Conservation (phyloP, 2,888 invertebrate genomes). For the Andrena fulva region DNA sequence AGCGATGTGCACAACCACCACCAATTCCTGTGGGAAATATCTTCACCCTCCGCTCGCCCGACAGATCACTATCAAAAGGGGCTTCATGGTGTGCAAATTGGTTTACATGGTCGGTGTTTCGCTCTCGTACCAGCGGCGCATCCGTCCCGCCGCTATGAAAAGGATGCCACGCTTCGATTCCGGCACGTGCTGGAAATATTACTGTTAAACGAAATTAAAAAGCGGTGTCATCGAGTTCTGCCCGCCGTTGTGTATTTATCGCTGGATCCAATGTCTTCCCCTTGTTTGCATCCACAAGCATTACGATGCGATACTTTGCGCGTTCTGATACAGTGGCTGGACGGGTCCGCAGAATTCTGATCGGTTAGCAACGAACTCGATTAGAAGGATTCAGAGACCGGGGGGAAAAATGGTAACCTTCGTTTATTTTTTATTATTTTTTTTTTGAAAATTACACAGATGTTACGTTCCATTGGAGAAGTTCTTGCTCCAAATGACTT, state of each 20-base stretch:
- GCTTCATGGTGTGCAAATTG: constrained; percentile 83
- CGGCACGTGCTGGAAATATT: constrained; percentile 55
- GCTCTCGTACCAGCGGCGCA: constrained; percentile 27
- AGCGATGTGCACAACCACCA: constrained; percentile 66
- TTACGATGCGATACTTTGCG: background rate
- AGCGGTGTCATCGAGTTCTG: constrained; percentile 48
- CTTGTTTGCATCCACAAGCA: background rate
- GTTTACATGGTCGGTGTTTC: constrained; percentile 78
- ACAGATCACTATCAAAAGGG: constrained; percentile 76
- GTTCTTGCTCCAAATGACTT: too few species aligned
- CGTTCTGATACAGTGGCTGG: background rate
- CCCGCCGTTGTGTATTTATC: constrained; percentile 38
- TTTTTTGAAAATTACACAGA: too few species aligned
- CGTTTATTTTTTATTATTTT: too few species aligned
- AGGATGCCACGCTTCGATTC: constrained; percentile 31
- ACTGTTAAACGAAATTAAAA: constrained; percentile 61
- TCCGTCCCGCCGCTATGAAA: constrained; percentile 48
- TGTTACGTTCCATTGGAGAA: too few species aligned
- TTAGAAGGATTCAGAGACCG: too few species aligned
- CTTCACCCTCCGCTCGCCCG: constrained; percentile 71
- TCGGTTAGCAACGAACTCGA: too few species aligned
- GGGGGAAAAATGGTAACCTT: too few species aligned
- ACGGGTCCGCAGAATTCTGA: too few species aligned
- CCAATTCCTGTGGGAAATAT: constrained; percentile 84
- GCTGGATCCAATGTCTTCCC: background rate